phyloP scores from a whole-genome alignment of 2,888 invertebrate species.

The Tenodera sinensis region DNA sequence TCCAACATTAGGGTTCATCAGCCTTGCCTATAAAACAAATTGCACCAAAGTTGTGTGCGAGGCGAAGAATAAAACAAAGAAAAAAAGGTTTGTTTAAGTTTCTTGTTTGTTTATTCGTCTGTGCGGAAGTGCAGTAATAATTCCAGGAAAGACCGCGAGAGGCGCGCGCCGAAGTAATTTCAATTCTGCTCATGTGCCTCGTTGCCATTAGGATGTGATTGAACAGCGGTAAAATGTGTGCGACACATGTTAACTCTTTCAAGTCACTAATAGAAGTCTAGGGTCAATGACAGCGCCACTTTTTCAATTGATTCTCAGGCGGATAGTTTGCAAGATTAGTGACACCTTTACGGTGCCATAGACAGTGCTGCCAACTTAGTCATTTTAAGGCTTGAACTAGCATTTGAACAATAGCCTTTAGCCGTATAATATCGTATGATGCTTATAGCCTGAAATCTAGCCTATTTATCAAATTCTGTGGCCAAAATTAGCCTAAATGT shows the following conservation, averaged over 20 bases:
- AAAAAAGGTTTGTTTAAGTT: background rate
- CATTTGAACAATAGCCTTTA: too few species aligned
- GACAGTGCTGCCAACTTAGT: too few species aligned
- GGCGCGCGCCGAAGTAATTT: background rate
- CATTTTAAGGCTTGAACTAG: too few species aligned
- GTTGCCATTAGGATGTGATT: background rate
- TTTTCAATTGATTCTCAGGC: too few species aligned
- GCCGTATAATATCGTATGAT: too few species aligned
- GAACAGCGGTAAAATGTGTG: background rate
- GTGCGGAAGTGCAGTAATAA: background rate
- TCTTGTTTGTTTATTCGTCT: background rate
- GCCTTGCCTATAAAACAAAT: background rate
- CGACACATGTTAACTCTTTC: background rate
- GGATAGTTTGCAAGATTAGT: too few species aligned
- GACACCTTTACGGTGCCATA: too few species aligned
- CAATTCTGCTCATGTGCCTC: background rate
- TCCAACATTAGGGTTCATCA: background rate
- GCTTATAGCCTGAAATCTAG: too few species aligned
- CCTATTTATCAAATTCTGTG: too few species aligned
- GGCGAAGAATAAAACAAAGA: background rate
- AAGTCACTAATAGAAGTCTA: background rate
- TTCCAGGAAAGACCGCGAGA: background rate
- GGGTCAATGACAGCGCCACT: background rate
- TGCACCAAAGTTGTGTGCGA: background rate
- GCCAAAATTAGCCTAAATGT: too few species aligned